Conservation (phyloP, 2,113 vertebrate genomes). For the Phoenicopterus ruber region DNA sequence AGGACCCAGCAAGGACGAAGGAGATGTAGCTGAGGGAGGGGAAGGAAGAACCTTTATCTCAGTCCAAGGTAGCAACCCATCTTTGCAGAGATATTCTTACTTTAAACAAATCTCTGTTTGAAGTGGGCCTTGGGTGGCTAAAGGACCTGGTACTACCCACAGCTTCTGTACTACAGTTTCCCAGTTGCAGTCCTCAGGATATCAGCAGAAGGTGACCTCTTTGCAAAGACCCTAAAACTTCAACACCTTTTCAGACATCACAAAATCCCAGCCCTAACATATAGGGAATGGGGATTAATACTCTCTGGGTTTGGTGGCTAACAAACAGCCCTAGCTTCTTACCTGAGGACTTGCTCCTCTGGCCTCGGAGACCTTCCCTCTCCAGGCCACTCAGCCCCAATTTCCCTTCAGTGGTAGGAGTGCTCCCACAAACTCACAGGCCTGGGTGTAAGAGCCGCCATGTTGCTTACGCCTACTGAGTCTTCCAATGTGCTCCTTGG, state of each 20-base stretch:
- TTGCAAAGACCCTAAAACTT: not conserved
- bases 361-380: not conserved
- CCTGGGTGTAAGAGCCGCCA: not conserved
- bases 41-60: not conserved
- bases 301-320: not conserved
- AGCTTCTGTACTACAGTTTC: not conserved
- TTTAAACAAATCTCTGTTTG: not conserved
- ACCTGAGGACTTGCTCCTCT: not conserved
- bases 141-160: not conserved
- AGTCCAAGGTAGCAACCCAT: not conserved
- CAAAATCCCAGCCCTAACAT: not conserved
- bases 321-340: not conserved
- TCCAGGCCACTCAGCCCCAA: not conserved
- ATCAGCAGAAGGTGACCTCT: not conserved
- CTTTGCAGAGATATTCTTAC: not conserved
- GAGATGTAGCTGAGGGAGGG: not conserved
- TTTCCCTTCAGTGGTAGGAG: not conserved
- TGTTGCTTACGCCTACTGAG: not conserved
- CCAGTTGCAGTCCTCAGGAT: not conserved
- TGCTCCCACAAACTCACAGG: rapidly evolving
- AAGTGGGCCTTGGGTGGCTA: not conserved
- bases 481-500: not conserved
- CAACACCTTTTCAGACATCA: not conserved
- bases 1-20: not conserved
- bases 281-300: not conserved